Evolutionary conservation across 2,113 vertebrate genomes (phyloP).

Genomic region (Calyptomena viridis): DNA sequence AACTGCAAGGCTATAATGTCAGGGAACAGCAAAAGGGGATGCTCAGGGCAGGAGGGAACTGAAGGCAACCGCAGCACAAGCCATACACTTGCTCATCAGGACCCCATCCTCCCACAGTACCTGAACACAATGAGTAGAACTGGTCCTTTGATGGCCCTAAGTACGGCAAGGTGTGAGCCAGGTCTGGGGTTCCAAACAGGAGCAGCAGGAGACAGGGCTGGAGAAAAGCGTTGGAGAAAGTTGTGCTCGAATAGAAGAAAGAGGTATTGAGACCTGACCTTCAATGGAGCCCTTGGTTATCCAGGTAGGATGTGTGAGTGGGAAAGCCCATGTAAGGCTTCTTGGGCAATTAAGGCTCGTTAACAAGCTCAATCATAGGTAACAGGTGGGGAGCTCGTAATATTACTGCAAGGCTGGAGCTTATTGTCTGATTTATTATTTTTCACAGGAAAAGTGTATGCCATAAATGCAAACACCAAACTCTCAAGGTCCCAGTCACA

Average conservation of each 20-base stretch:
- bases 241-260: accelerated
- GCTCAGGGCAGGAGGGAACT: background rate
- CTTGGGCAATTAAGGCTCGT: background rate
- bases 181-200: accelerated
- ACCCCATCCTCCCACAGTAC: accelerated
- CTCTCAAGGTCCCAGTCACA: background rate
- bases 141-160: accelerated
- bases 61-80: background rate
- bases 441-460: background rate
- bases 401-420: background rate
- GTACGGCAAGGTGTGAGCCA: accelerated
- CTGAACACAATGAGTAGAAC: background rate
- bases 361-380: background rate
- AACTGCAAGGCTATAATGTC: background rate
- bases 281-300: background rate
- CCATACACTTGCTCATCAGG: accelerated
- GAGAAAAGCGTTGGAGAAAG: accelerated
- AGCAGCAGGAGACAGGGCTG: background rate
- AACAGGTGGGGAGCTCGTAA: background rate
- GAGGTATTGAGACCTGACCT: accelerated
- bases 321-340: background rate
- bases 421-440: background rate
- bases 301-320: background rate
- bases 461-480: background rate
- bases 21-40: background rate